phyloP scores from a whole-genome alignment of 2,888 invertebrate species.

The Lasioglossum calceatum region DNA sequence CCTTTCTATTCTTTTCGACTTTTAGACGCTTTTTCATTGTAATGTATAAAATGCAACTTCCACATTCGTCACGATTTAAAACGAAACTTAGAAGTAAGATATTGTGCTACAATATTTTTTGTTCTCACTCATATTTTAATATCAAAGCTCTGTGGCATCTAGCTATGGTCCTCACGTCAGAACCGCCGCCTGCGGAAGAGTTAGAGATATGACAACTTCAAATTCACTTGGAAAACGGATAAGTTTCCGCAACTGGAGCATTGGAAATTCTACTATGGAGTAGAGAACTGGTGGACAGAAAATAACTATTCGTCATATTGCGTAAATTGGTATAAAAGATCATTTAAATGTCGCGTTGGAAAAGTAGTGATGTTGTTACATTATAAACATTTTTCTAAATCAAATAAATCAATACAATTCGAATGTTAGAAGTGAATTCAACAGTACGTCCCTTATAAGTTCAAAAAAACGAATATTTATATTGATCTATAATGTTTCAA shows the following conservation, averaged over 20 bases:
- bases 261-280: not conserved
- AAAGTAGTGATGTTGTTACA: not conserved
- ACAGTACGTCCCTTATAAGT: not conserved
- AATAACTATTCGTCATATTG: not conserved
- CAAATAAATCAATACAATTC: not conserved
- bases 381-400: not conserved
- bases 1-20: not conserved
- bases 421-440: not conserved
- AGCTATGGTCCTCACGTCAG: not conserved
- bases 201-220: constrained; percentile 1
- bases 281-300: not conserved
- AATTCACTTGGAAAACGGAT: not conserved
- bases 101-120: not conserved
- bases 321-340: not conserved
- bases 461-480: too few relatives aligned
- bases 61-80: not conserved
- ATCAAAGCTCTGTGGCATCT: not conserved
- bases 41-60: not conserved
- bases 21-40: not conserved
- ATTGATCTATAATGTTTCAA: too few relatives aligned
- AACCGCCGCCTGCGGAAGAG: not conserved
- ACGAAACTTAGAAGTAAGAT: not conserved
- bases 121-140: not conserved
- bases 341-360: not conserved
- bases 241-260: not conserved